Conservation (phyloP, 2,113 vertebrate genomes). For the Campylomormyrus tamandua region DNA sequence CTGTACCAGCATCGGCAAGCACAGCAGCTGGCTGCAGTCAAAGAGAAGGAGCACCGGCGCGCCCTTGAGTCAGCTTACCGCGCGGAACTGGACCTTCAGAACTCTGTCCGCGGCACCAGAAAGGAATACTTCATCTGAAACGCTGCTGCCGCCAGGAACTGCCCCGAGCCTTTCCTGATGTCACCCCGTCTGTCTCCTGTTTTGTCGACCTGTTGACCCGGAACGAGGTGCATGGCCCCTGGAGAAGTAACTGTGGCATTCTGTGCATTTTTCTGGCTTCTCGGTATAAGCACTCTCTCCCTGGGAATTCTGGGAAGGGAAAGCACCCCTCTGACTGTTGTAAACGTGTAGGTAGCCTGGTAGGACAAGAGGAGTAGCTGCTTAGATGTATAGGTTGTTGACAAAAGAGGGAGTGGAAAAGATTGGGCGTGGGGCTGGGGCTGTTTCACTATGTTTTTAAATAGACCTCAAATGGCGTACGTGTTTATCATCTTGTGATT, state of each 20-base stretch:
- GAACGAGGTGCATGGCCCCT: slow-evolving; percentile 11
- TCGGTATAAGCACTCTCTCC: not conserved
- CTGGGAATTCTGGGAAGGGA: not conserved
- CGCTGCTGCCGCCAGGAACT: not conserved
- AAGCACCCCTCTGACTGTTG: not conserved
- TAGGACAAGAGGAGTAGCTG: slow-evolving; percentile 11
- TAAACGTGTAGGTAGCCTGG: slow-evolving; percentile 15
- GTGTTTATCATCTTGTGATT: slow-evolving; percentile 7
- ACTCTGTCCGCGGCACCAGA: slow-evolving; percentile 70
- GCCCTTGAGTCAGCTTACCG: slow-evolving; percentile 64
- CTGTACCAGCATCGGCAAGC: slow-evolving; percentile 70
- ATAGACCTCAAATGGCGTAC: not conserved
- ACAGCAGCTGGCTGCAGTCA: slow-evolving; percentile 50
- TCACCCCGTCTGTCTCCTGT: slow-evolving; percentile 1
- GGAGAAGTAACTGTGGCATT: slow-evolving; percentile 5
- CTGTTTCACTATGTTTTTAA: not conserved
- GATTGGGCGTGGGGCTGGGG: not conserved
- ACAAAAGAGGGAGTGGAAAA: not conserved
- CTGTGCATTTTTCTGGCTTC: slow-evolving; percentile 9
- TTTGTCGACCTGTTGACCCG: slow-evolving; percentile 1
- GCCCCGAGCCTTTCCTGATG: slow-evolving; percentile 2
- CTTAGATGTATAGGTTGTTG: slow-evolving; percentile 12
- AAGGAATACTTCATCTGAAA: slow-evolving; percentile 79
- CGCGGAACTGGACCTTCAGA: slow-evolving; percentile 71
- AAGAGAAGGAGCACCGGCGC: slow-evolving; percentile 68